These are phyloP conservation scores for Pristiophorus japonicus DNA, from an alignment of 2,113 vertebrate genomes.

Conservation along the genomic window DNA sequence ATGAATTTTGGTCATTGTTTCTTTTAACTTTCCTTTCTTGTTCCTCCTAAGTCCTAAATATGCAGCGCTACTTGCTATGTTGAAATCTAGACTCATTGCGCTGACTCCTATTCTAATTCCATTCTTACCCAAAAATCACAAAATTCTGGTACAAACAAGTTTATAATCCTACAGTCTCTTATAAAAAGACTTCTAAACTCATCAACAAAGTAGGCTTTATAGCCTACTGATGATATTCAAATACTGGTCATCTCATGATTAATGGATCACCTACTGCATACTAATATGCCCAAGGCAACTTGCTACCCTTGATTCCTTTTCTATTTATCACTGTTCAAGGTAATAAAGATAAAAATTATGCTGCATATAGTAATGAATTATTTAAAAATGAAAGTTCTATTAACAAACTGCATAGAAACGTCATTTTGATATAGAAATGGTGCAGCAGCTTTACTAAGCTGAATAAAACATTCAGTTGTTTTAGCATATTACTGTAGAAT, in stretches of 20 bases:
- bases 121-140: neutral
- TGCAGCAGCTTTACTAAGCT: neutral
- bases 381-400: neutral
- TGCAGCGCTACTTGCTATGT: neutral
- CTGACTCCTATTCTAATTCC: neutral
- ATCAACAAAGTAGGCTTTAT: neutral
- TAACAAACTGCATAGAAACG: neutral
- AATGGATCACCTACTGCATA: neutral
- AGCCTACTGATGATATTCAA: neutral
- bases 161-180: neutral
- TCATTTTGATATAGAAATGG: conserved; percentile 5
- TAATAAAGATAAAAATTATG: conserved; percentile 11
- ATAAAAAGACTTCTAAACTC: neutral
- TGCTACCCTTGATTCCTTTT: neutral
- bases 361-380: neutral
- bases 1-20: neutral
- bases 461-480: conserved; percentile 6
- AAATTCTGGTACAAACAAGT: neutral
- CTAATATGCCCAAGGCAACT: neutral
- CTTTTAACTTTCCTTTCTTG: neutral
- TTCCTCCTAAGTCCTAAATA: neutral
- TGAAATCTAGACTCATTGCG: neutral
- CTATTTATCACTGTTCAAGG: neutral
- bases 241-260: conserved; percentile 14
- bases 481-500: conserved; percentile 29